Conservation (phyloP, 2,113 vertebrate species). For the Baryphthengus martii region DNA sequence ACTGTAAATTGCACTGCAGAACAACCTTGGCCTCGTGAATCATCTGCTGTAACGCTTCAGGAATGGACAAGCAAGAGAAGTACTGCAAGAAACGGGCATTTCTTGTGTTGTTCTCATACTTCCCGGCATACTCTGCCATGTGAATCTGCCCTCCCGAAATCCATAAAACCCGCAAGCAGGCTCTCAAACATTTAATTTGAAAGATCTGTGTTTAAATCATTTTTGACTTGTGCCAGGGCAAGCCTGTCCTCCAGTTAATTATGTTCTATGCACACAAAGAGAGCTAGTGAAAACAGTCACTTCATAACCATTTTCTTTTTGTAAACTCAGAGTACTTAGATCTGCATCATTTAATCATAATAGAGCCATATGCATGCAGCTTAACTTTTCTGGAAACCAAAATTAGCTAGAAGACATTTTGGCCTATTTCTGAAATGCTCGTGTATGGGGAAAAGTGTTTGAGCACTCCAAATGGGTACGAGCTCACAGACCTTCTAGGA, state of each 20-base stretch:
- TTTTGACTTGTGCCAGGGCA: conserved; percentile 27
- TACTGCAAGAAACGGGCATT: background rate
- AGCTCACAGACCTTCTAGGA: background rate
- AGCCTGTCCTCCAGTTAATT: conserved; percentile 56
- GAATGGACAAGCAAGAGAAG: background rate
- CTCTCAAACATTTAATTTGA: conserved; percentile 62
- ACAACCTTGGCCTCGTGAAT: background rate
- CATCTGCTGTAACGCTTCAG: background rate
- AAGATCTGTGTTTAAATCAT: conserved; percentile 30
- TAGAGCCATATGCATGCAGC: conserved; percentile 44
- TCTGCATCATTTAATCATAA: conserved; percentile 56
- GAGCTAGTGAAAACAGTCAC: conserved; percentile 51
- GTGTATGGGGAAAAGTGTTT: background rate
- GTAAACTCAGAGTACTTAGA: conserved; percentile 50
- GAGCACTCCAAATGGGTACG: background rate
- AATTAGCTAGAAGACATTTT: conserved; percentile 46
- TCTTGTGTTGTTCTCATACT: conserved; percentile 10
- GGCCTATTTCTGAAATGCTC: conserved; percentile 24
- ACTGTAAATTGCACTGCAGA: background rate
- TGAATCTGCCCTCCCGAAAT: conserved; percentile 50
- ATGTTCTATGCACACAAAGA: conserved; percentile 39
- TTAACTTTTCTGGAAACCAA: conserved; percentile 50
- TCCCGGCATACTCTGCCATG: background rate
- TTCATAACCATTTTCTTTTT: conserved; percentile 59
- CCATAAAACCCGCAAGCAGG: conserved; percentile 20